Evolutionary conservation across 2,113 vertebrate genomes (phyloP), one percentile per base, ranked within the genome.

Genomic region (Cololabis saira): DNA sequence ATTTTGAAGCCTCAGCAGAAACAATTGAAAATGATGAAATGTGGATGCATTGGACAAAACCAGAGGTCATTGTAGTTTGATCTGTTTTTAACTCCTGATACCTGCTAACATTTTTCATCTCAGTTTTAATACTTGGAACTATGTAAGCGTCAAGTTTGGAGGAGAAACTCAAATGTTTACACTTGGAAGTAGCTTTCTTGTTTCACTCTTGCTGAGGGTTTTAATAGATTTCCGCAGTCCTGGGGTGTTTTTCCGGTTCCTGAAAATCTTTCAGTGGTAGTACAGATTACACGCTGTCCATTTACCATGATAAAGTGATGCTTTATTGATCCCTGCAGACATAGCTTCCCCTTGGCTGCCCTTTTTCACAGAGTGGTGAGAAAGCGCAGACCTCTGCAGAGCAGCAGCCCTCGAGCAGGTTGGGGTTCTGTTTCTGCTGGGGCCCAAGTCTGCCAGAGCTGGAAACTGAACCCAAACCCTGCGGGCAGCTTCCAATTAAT

Each of bases 301-400:
- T 70, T 85, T 70, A 61, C 54, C 55, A 58, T 75, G 65, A 83
- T 80, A 70, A 76, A 82, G 71, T 55, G 63, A 84, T 67, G 45
- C 58, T 79, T 48, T 71, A 81, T 71, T 65, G 78, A 89, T 76
- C 66, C 65, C 55, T 24, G 50, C 6, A 52, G 77, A 70, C 57
- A 72, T 84, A 68, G 22, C 17, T 75, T 71, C 54, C 47, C 51
- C 56, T 72, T 52, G 22, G 17, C 56, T 27, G 30, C 18, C 2
- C 40, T 48, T 19, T 12, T 13, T 42, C 10, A 48, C 64, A 21
- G 18, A 76, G 64, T 49, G 50, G 71, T 72, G 62, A 58, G 59
- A 49, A 74, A 69, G 61, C 6, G 40, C 13, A 30, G 45, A 56
- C 40, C 48, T 47, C 65, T 51, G 61, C 44, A 42, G 45, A 58